Percentiles rank a stretch among this genome's conserved stretches.
Conservation (phyloP, 2,113 vertebrate species). For the Xenus cinereus region DNA sequence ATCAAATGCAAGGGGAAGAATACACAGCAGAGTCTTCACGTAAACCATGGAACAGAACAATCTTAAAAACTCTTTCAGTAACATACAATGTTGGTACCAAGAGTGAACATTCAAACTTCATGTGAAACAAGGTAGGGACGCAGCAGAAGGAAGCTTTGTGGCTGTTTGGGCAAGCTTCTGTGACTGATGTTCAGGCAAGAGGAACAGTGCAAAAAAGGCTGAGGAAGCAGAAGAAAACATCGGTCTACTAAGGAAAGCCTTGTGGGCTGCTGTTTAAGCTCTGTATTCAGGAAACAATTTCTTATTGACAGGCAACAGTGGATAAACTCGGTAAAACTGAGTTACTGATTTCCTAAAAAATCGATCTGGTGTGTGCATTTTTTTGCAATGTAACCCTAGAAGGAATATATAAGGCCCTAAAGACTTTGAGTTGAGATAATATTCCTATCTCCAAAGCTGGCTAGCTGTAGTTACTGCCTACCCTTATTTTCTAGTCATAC, state of each 20-base stretch:
- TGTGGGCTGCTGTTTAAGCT: not conserved
- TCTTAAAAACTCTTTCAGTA: not conserved
- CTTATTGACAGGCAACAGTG: not conserved
- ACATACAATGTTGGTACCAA: not conserved
- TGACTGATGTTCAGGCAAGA: not conserved
- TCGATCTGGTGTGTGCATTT: not conserved
- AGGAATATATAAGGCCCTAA: not conserved
- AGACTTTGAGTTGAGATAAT: not conserved
- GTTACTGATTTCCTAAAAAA: not conserved
- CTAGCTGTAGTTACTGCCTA: not conserved
- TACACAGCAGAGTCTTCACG: rapidly evolving
- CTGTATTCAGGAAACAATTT: not conserved
- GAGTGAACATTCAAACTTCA: not conserved
- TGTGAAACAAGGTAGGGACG: not conserved
- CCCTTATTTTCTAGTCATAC: not conserved
- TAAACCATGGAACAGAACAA: not conserved
- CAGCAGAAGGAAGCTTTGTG: not conserved
- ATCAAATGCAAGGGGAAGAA: not conserved
- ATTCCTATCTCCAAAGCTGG: not conserved
- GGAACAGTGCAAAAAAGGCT: not conserved
- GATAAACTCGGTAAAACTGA: not conserved
- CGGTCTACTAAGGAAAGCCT: not conserved
- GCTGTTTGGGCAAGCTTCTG: not conserved
- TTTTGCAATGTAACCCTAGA: not conserved
- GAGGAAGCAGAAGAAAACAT: not conserved